Evolutionary conservation across 2,113 vertebrate genomes (phyloP).

Genomic region (Myrmophylax atrothorax): DNA sequence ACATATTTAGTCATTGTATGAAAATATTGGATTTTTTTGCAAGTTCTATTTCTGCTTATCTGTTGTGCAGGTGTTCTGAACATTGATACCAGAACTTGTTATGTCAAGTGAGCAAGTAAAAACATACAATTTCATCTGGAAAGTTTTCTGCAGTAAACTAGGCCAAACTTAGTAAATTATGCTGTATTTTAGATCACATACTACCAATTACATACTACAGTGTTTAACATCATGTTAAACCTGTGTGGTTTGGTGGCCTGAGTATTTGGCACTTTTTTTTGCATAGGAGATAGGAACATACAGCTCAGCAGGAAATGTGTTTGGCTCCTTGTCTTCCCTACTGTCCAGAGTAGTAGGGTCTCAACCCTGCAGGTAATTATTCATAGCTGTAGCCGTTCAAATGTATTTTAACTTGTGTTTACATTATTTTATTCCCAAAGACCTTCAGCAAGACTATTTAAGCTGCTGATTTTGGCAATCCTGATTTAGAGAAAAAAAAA

Average conservation of each 20-base stretch:
- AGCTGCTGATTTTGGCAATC: neutral
- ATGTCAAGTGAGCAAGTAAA: neutral
- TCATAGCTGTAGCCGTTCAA: neutral
- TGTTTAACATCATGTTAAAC: neutral
- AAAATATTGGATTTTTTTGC: neutral
- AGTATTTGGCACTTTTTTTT: neutral
- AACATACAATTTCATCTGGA: neutral
- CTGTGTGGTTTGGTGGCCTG: neutral
- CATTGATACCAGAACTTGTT: neutral
- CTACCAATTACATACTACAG: neutral
- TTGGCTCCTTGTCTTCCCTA: neutral
- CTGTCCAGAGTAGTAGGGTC: neutral
- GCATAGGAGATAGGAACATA: neutral
- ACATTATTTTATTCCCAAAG: neutral
- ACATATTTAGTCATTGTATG: neutral
- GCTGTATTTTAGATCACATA: neutral
- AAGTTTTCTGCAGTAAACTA: neutral
- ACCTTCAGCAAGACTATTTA: neutral
- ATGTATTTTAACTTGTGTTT: neutral
- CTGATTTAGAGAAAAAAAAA: neutral
- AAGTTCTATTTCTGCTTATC: neutral
- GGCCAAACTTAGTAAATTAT: neutral
- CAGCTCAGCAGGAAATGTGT: neutral
- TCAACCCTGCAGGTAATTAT: neutral
- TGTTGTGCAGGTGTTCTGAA: neutral